Base-by-base conservation (phyloP, 2,888 invertebrate genomes). In the Lagria hirta region DNA sequence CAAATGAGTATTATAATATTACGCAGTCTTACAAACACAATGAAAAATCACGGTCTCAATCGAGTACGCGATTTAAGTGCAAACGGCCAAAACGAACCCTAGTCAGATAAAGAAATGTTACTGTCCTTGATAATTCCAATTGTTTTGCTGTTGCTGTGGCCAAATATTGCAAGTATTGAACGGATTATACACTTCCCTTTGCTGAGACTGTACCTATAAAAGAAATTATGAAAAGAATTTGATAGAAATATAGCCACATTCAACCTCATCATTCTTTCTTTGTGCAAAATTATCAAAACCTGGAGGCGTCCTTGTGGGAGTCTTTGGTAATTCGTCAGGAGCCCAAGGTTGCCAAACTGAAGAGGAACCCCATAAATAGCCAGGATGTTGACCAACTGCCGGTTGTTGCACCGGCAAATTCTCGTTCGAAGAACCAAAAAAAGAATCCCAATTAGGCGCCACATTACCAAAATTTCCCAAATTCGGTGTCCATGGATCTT, bases 281-380 rank as follows among this genome's bases (percentile, higher is more conserved):
- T 57, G 60, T 4, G 42, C 28, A 20, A 49, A 45, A 1, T 55
- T 55, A 16, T 62, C 60, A 44, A 71, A 71, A 23, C 71, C 72
- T 6, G 73, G 73, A 2, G 73, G 72, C 20, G 70, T 69, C 32
- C 71, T 60, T 2, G 68, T 66, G 3, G 69, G 65, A n/a, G 67
- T 63, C 30, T 64, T 58, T 1, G 66, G 58, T 7, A 55, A 40
- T 13, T 66, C 60, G 5, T 49, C 42, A 37, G 68, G 68, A 3
- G 64, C 56, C 68, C 68, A 69, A 1, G 70, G 70, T 47, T 70
- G 65, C 71, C 71, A 71, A n/a, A 71, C 68, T 1, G 63, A 54
- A 4, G 72, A 65, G n/a, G 67, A 66, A 10, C 71, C 70, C 71
- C 72, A 73, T 30, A 70, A 54, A 53, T 69, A 71, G 34, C 60